These are phyloP conservation scores for Zapus hudsonius DNA, from an alignment of 2,113 vertebrate species.

Conservation along the genomic window DNA sequence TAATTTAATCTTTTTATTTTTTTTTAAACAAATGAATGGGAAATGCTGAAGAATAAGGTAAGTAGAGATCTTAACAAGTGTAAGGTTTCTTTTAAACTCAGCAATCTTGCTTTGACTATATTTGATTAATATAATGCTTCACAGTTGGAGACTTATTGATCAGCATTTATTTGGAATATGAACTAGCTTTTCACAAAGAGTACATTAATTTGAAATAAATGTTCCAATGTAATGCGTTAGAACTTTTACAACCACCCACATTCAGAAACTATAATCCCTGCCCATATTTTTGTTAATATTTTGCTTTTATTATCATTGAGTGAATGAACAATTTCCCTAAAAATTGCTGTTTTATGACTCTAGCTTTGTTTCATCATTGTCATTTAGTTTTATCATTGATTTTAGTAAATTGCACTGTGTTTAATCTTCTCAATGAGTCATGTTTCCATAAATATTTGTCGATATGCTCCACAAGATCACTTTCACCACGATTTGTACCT, in stretches of 20 bases:
- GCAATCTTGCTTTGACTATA: neutral
- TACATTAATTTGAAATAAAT: neutral
- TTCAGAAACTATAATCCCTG: neutral
- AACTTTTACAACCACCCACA: neutral
- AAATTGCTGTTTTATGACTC: neutral
- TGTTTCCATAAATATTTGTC: neutral
- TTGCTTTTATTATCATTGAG: neutral
- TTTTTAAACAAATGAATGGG: neutral
- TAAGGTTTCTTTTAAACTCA: neutral
- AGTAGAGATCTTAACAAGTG: neutral
- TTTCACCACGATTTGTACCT: neutral
- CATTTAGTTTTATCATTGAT: neutral
- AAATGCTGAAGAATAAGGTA: neutral
- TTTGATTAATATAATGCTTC: neutral
- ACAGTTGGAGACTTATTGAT: neutral
- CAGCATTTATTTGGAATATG: neutral
- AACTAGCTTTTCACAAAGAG: neutral
- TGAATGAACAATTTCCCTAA: neutral
- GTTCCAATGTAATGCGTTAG: neutral
- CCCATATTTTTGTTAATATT: constrained; percentile 36
- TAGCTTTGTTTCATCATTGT: neutral
- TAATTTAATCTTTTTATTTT: constrained; percentile 21
- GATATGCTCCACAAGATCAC: neutral
- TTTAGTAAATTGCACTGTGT: neutral
- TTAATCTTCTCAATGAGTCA: neutral